Percentiles rank a stretch among this genome's conserved stretches.
phyloP scores from a whole-genome alignment of 2,797 vertebrate genomes.

The Periophthalmus magnuspinnatus region DNA sequence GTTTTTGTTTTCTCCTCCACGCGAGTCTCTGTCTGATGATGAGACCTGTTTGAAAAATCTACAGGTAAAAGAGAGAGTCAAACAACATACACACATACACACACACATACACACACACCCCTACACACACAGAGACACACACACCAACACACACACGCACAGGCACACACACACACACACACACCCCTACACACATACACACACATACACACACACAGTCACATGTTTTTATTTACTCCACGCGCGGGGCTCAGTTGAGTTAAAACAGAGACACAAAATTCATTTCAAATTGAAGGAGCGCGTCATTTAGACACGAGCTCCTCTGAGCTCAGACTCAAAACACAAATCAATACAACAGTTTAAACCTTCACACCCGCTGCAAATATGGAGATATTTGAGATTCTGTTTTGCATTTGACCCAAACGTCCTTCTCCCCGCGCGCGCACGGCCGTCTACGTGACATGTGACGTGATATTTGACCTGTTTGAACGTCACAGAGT shows the following conservation, averaged over 20 bases:
- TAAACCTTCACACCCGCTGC: background rate
- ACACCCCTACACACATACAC: no score
- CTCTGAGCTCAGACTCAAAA: constrained; percentile 41
- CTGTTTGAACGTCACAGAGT: constrained; percentile 13
- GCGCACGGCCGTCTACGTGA: background rate
- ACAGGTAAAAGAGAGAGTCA: constrained; percentile 18
- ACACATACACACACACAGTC: background rate
- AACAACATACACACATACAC: background rate
- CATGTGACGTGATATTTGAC: constrained; percentile 2
- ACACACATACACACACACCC: no score
- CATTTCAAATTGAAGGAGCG: constrained; percentile 59
- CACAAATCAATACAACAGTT: constrained; percentile 40
- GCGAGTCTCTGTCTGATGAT: constrained; percentile 33
- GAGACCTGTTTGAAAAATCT: background rate
- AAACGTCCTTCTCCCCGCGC: background rate
- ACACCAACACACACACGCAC: no score
- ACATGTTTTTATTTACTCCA: constrained; percentile 50
- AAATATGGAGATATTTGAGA: background rate
- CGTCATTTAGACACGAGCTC: constrained; percentile 44
- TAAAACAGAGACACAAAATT: constrained; percentile 50
- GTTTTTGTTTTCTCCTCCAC: constrained; percentile 44
- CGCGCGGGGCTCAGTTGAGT: constrained; percentile 44
- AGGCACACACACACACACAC: no score
- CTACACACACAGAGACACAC: no score
- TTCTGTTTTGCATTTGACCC: background rate